Conservation (phyloP, 2,797 vertebrate genomes). For the Chelidonichthys spinosus region DNA sequence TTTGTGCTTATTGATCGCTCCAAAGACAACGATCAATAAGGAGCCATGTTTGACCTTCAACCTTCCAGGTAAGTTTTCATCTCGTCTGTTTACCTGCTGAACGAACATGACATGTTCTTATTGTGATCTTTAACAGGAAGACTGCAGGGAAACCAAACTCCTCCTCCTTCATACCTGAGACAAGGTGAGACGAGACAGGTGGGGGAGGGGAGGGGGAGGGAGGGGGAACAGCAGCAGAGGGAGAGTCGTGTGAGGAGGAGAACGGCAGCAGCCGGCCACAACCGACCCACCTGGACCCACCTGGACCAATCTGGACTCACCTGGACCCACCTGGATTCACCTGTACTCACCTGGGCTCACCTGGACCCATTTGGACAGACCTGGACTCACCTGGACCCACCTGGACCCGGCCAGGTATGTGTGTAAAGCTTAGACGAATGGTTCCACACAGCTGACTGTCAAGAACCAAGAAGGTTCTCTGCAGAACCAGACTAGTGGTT, state of each 20-base stretch:
- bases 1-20: too few relatives aligned
- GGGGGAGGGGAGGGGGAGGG: constrained; percentile 40
- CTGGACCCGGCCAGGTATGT: constrained; percentile 33
- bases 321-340: constrained; percentile 10
- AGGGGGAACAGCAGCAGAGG: constrained; percentile 29
- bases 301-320: background rate
- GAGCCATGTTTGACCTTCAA: too few relatives aligned
- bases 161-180: constrained; percentile 46
- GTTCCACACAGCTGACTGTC: background rate
- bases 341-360: constrained; percentile 3
- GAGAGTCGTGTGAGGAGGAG: constrained; percentile 24
- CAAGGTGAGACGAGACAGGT: constrained; percentile 51
- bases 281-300: background rate
- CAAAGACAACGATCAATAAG: too few relatives aligned
- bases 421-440: background rate
- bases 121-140: too few relatives aligned
- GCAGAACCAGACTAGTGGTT: background rate
- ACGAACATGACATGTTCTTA: too few relatives aligned
- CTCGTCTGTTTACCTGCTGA: too few relatives aligned
- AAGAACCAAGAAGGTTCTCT: background rate
- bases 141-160: constrained; percentile 7
- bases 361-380: background rate
- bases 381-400: background rate
- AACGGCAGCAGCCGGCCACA: constrained; percentile 14
- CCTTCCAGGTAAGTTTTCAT: too few relatives aligned